A percentile compares a stretch with the other conserved stretches of the same genome.
Evolutionary conservation across 2,888 invertebrate species (phyloP).

Genomic region (Tipula unca): DNA sequence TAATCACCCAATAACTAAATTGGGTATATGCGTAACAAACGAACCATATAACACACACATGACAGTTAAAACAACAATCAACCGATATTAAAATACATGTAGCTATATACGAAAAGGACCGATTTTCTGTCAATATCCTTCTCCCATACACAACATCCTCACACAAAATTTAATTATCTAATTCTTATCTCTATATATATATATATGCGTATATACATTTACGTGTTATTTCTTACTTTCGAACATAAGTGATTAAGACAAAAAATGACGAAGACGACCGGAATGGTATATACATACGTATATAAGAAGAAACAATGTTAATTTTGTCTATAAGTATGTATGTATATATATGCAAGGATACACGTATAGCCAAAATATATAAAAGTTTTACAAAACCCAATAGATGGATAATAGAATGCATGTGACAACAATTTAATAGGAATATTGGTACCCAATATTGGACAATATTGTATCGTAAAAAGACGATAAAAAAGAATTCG

Average conservation of each 20-base stretch:
- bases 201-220: too few species aligned
- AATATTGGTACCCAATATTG: slow-evolving; percentile 18
- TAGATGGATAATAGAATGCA: slow-evolving; percentile 2
- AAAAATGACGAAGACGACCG: not conserved
- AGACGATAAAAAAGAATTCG: not conserved
- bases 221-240: not conserved
- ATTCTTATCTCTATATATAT: slow-evolving; percentile 16
- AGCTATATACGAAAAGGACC: not conserved
- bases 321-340: too few species aligned
- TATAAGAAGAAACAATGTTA: not conserved
- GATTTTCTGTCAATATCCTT: slow-evolving; percentile 9
- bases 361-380: not conserved
- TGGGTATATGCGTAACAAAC: not conserved
- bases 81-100: slow-evolving; percentile 1
- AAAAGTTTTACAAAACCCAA: not conserved
- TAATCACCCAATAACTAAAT: not conserved
- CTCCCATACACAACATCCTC: not conserved
- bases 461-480: slow-evolving; percentile 19
- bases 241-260: not conserved
- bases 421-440: slow-evolving; percentile 1
- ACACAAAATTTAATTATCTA: not conserved
- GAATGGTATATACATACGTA: not conserved
- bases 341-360: not conserved
- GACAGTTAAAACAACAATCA: not conserved
- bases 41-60: not conserved